phyloP scores from a whole-genome alignment of 2,888 invertebrate genomes.

The Leptarthrus brevirostris region DNA sequence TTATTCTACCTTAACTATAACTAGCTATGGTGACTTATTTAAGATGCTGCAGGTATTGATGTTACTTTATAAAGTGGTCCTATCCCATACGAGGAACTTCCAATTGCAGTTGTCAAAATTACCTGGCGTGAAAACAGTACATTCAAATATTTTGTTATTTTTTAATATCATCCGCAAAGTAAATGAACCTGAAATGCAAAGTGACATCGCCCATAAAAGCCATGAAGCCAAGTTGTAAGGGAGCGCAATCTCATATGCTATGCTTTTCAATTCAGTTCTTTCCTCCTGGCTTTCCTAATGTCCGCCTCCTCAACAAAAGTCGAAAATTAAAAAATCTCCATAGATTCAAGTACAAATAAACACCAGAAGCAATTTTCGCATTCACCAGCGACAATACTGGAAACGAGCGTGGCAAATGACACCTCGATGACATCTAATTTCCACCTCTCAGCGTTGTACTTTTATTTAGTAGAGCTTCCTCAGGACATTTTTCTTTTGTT shows the following conservation, averaged over 20 bases:
- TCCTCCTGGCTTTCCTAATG: slow-evolving; percentile 31
- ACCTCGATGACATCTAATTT: slow-evolving; percentile 56
- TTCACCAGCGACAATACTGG: slow-evolving; percentile 32
- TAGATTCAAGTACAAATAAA: slow-evolving; percentile 34
- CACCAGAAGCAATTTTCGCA: slow-evolving; percentile 31
- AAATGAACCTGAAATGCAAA: slow-evolving; percentile 42
- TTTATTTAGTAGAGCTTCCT: slow-evolving; percentile 43
- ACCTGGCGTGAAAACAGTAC: slow-evolving; percentile 16
- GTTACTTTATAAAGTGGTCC: too few species aligned
- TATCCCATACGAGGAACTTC: too few species aligned
- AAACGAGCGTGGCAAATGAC: slow-evolving; percentile 55
- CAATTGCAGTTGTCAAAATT: not conserved
- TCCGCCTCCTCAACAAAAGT: slow-evolving; percentile 36
- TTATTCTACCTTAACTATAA: too few species aligned
- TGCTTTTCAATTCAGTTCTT: slow-evolving; percentile 28
- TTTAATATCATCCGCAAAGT: slow-evolving; percentile 17
- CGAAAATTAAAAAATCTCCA: slow-evolving; percentile 44
- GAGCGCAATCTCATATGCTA: slow-evolving; percentile 16
- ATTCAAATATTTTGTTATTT: not conserved
- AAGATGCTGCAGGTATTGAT: too few species aligned
- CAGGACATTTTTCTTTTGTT: slow-evolving; percentile 37
- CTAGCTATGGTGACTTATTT: too few species aligned
- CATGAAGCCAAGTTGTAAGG: slow-evolving; percentile 22
- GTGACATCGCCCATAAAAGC: slow-evolving; percentile 27
- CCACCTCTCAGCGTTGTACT: slow-evolving; percentile 55